A percentile compares a stretch with the other conserved stretches of the same genome.
Evolutionary conservation across 2,797 vertebrate species (phyloP).

Genomic region (Hipposideros larvatus): DNA sequence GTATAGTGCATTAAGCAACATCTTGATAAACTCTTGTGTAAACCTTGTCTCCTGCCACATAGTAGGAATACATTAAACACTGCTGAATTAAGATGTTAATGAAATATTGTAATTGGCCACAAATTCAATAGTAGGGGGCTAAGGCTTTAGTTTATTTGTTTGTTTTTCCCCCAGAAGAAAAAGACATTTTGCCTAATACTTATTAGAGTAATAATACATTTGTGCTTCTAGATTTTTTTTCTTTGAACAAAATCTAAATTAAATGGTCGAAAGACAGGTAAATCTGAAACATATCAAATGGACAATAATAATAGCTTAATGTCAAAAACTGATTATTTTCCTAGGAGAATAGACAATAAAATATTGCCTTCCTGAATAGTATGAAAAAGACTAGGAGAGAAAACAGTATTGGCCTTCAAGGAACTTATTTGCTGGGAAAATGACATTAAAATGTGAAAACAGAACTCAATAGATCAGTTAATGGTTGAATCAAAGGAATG

Average conservation of each 20-base stretch:
- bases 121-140: background rate
- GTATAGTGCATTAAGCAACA: background rate
- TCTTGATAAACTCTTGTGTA: conserved; percentile 10
- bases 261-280: conserved; percentile 12
- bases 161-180: background rate
- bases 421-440: conserved; percentile 4
- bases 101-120: conserved; percentile 13
- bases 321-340: conserved; percentile 48
- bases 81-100: conserved; percentile 46
- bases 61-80: conserved; percentile 51
- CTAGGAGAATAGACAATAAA: background rate
- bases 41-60: background rate
- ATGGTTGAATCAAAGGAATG: conserved; percentile 30
- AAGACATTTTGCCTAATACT: background rate
- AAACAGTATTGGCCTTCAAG: background rate
- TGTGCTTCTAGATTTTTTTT: background rate
- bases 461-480: background rate
- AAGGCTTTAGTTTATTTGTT: background rate
- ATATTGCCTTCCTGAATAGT: background rate
- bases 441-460: conserved; percentile 25
- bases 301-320: background rate
- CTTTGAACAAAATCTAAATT: conserved; percentile 17
- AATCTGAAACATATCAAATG: background rate
- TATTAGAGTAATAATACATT: background rate
- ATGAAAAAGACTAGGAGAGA: background rate